Conservation (phyloP, 2,888 invertebrate genomes). For the Cryptus armator region DNA sequence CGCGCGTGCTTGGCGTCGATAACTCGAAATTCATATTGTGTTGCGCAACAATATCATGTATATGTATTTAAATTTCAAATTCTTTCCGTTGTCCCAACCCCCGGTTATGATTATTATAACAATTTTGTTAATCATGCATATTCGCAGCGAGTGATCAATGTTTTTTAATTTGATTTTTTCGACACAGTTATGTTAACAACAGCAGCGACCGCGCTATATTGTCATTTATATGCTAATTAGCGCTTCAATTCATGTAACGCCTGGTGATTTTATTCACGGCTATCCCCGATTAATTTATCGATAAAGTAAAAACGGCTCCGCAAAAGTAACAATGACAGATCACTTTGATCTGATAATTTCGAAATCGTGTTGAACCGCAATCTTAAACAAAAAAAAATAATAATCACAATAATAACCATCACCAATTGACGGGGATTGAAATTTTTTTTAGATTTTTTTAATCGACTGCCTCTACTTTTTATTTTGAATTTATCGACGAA, state of each 20-base stretch:
- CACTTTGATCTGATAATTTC: background rate
- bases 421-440: too few relatives aligned
- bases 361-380: background rate
- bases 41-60: conserved; percentile 26
- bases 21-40: conserved; percentile 25
- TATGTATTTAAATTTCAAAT: conserved; percentile 32
- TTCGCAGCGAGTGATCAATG: background rate
- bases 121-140: background rate
- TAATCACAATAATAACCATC: too few relatives aligned
- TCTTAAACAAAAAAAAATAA: background rate
- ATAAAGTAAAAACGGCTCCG: background rate
- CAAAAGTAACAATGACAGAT: background rate
- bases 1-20: conserved; percentile 32
- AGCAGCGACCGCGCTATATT: background rate
- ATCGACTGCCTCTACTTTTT: too few relatives aligned
- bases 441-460: too few relatives aligned
- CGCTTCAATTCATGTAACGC: background rate
- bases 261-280: background rate
- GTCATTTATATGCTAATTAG: background rate
- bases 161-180: background rate
- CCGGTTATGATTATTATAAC: background rate
- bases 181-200: background rate
- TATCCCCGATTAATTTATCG: background rate
- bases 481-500: background rate
- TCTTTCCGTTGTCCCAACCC: background rate